These are phyloP conservation scores for Benthosema pterotum DNA, from an alignment of 2,797 vertebrate genomes.

Conservation along the genomic window DNA sequence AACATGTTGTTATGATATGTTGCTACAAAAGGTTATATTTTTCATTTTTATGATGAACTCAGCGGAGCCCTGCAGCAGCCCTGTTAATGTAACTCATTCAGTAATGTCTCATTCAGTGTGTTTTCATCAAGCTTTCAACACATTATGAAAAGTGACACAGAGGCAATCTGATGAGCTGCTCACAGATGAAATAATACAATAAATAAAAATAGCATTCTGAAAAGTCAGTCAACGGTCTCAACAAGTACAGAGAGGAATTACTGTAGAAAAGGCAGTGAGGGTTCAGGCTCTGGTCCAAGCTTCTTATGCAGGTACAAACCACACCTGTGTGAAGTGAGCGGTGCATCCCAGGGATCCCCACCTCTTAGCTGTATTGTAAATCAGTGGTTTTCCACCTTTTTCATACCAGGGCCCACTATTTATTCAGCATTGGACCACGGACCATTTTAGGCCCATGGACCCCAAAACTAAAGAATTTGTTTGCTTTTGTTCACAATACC, in stretches of 20 bases:
- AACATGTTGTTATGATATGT: slow-evolving; percentile 25
- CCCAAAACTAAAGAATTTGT: too few species aligned
- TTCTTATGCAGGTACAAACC: slow-evolving; percentile 48
- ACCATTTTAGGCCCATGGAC: too few species aligned
- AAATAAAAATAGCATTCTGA: slow-evolving; percentile 74
- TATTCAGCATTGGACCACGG: too few species aligned
- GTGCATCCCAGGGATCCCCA: too few species aligned
- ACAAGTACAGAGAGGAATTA: slow-evolving; percentile 69
- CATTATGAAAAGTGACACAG: slow-evolving; percentile 74
- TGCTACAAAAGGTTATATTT: slow-evolving; percentile 23
- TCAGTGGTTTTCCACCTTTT: too few species aligned
- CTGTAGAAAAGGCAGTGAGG: slow-evolving; percentile 74
- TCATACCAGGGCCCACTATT: too few species aligned
- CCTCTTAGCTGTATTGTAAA: too few species aligned
- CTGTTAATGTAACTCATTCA: slow-evolving; percentile 66
- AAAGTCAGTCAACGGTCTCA: slow-evolving; percentile 67
- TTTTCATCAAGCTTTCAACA: slow-evolving; percentile 73
- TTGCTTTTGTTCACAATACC: too few species aligned
- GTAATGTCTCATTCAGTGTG: slow-evolving; percentile 54
- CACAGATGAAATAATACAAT: slow-evolving; percentile 74
- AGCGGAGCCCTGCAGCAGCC: too few species aligned
- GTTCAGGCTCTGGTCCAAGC: slow-evolving; percentile 54
- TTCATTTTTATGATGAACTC: slow-evolving; percentile 49
- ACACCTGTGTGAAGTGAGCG: too few species aligned
- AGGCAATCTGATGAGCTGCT: slow-evolving; percentile 59